Percentiles rank a stretch among this genome's conserved stretches.
Evolutionary conservation across 2,113 vertebrate species (phyloP).

Genomic region (Paralichthys olivaceus): DNA sequence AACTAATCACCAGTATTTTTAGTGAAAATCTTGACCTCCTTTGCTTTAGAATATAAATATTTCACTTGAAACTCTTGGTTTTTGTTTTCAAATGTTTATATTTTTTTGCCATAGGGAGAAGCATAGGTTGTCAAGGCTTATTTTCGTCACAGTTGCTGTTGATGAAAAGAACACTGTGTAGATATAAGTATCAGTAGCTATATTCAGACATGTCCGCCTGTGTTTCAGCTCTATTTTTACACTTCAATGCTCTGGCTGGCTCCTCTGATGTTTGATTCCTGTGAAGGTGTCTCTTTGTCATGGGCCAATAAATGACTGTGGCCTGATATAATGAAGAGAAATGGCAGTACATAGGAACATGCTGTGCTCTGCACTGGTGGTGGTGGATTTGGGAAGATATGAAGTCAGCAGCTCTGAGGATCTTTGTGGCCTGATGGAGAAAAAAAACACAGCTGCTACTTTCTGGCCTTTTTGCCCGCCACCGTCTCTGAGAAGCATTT

Average conservation of each 20-base stretch:
- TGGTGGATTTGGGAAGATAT: conserved; percentile 19
- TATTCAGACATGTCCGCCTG: not conserved
- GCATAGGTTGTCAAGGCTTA: not conserved
- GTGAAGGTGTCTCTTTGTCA: conserved; percentile 34
- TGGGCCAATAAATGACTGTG: conserved; percentile 70
- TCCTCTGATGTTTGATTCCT: not conserved
- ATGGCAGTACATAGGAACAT: conserved; percentile 35
- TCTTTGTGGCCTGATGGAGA: conserved; percentile 42
- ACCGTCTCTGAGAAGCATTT: conserved; percentile 48
- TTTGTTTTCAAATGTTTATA: too few relatives aligned
- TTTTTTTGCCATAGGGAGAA: not conserved
- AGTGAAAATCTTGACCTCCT: not conserved
- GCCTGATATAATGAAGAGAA: conserved; percentile 72
- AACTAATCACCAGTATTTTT: not conserved
- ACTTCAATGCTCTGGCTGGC: not conserved
- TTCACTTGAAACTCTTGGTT: not conserved
- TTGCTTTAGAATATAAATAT: not conserved
- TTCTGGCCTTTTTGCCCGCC: conserved; percentile 53
- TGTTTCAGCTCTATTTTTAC: not conserved
- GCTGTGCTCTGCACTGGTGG: conserved; percentile 18
- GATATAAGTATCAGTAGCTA: not conserved
- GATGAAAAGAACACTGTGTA: not conserved
- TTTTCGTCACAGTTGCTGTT: not conserved
- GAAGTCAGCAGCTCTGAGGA: conserved; percentile 32
- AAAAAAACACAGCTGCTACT: conserved; percentile 60